Base-by-base conservation (phyloP, 2,113 vertebrate genomes). In the Osmerus eperlanus region DNA sequence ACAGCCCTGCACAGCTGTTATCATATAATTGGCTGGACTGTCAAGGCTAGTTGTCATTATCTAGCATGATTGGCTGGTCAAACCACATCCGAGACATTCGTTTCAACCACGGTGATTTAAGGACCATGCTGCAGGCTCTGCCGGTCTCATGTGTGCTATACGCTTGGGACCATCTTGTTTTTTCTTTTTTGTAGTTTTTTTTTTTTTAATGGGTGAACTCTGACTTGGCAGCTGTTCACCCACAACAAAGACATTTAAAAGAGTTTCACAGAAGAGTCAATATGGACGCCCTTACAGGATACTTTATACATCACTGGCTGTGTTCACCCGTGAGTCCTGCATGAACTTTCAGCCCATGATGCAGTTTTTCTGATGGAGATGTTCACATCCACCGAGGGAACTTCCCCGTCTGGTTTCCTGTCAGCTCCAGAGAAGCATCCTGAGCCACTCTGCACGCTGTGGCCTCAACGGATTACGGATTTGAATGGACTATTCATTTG, bases 241-340 rank as follows among this genome's bases (percentile, higher is more conserved):
- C 60, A 52, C 51, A 62, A 53, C 36, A 52, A 41, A 79, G 74
- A 78, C 68, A 23, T 7, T 47, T 8, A 1, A 11, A 11, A 47
- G 41, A 47, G 41, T 47, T 5, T 47, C 8, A 11, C 41, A 11
- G 41, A 47, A 47, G 41, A 47, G 2, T 47, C 41, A 0, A 47
- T 47, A 47, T 47, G 41, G 41, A 9, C 0, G 41, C 41, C 1
- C 2, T 47, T 12, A 9, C 41, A 47, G 41, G 41, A 12, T 47
- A 11, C 8, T 11, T 47, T 12, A 5, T 11, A 9, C 41, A 11
- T 12, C 41, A 47, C 41, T 47, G 41, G 41, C 41, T 47, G 41
- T 47, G 9, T 47, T 47, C 41, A 47, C 32, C 32, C 4, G 4
- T 4, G 32, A 36, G 7, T 47, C 41, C 41, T 47, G 41, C 41